Evolutionary conservation across 2,888 invertebrate genomes (phyloP), one percentile per base, ranked within the genome.

Genomic region (Tolmerus cingulatus): DNA sequence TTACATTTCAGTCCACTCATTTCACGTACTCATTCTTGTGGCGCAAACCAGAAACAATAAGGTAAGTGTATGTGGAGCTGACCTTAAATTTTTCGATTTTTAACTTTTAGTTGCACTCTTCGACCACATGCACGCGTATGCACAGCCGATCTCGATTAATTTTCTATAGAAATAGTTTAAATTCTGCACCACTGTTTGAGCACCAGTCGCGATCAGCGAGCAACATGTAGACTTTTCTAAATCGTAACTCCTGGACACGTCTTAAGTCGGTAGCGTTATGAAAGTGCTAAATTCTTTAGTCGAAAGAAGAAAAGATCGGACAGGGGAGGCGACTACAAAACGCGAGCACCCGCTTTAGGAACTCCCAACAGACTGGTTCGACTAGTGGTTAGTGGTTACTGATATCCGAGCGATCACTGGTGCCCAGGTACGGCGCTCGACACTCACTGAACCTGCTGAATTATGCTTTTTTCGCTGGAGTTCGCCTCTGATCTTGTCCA

Each of bases 301-400:
- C 14, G 27, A 79, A 79, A 46, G 7, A 79, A 43, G 43, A 81
- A 14, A 81, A 27, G 55, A 55, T 30, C 27, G 81, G 51, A 8
- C 14, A 51, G 37, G 81, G 55, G 81, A 81, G 34, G 51, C 51
- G 12, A 66, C 66, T 30, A 55, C 57, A 66, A 88, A 43, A 78
- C 66, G 66, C 86, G 87, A 85, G 86, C 88, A 88, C 87, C 87
- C 85, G 88, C 88, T 85, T 77, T 79, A 87, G 87, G 87, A 88
- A 87, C 87, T 84, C 51, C 55, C 55, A 79, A 43, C 16, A 74
- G 87, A 88, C 88, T 88, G 88, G 88, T 88, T 88, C 87, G 88
- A 86, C 87, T 87, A 19, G 51, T n/a, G 51, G 51, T 79, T 87
- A 19, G 51, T n/a, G 19, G 51, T 79, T 74, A 88, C 87, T 78